A percentile compares a stretch with the other conserved stretches of the same genome.
Evolutionary conservation across 2,113 vertebrate species (phyloP).

Genomic region (Pantherophis guttatus): DNA sequence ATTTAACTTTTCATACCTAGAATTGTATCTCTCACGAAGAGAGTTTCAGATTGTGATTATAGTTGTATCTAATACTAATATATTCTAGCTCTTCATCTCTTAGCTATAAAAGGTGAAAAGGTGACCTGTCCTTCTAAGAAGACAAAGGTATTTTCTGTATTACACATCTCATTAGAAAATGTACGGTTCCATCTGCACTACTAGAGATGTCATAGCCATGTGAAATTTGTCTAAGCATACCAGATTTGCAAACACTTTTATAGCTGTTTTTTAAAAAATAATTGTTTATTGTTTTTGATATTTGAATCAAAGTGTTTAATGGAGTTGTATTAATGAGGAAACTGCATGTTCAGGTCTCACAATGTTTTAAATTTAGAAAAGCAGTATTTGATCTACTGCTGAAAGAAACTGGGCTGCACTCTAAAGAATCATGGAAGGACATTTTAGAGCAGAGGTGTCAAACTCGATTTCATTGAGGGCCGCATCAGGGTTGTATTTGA

Average conservation of each 20-base stretch:
- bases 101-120: background rate
- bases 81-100: background rate
- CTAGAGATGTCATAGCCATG: background rate
- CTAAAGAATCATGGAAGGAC: background rate
- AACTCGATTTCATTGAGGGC: no score
- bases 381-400: background rate
- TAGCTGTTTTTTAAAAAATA: background rate
- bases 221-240: background rate
- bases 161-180: background rate
- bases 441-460: background rate
- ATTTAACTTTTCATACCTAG: background rate
- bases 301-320: background rate
- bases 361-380: background rate
- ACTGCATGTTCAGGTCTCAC: background rate
- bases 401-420: background rate
- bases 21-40: background rate
- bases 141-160: background rate
- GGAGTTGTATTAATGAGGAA: background rate
- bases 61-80: background rate
- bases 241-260: background rate
- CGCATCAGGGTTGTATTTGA: no score
- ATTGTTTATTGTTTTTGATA: background rate
- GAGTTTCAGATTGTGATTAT: background rate
- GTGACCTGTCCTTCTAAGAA: background rate
- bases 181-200: background rate